phyloP scores from a whole-genome alignment of 2,113 vertebrate species.

The Xenopus borealis region DNA sequence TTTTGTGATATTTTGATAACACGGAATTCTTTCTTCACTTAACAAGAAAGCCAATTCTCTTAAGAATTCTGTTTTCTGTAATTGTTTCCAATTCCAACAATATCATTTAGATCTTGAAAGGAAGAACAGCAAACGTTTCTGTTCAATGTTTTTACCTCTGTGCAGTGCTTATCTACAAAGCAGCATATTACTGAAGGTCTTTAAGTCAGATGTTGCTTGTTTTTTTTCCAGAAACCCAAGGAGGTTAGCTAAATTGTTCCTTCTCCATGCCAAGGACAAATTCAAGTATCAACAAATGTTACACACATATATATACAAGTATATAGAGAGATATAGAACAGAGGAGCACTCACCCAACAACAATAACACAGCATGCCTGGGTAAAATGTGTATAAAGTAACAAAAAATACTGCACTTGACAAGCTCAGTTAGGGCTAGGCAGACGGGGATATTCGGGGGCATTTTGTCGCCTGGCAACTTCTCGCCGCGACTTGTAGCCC shows the following conservation, averaged over 20 bases:
- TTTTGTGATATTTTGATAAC: constrained; percentile 63
- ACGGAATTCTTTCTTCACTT: constrained; percentile 62
- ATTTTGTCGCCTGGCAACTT: too few species aligned
- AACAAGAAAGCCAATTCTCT: constrained; percentile 66
- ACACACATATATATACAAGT: constrained; percentile 40
- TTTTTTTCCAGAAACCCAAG: constrained; percentile 74
- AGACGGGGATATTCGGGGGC: too few species aligned
- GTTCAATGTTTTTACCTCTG: constrained; percentile 70
- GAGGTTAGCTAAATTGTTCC: constrained; percentile 75
- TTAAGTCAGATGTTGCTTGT: constrained; percentile 61
- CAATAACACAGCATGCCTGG: too few species aligned
- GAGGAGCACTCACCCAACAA: too few species aligned
- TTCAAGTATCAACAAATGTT: constrained; percentile 50
- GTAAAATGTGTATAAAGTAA: too few species aligned
- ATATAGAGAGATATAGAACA: neutral
- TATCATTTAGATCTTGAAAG: constrained; percentile 71
- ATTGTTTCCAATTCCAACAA: constrained; percentile 61
- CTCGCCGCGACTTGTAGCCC: too few species aligned
- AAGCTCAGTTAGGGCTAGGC: too few species aligned
- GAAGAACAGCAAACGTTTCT: constrained; percentile 73
- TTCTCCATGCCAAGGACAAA: constrained; percentile 69
- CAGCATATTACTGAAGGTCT: constrained; percentile 69
- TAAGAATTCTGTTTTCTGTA: constrained; percentile 69
- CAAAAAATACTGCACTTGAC: too few species aligned
- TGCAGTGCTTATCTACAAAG: constrained; percentile 80